These are phyloP conservation scores for Nibea albiflora DNA, from an alignment of 2,113 vertebrate genomes.

Conservation along the genomic window DNA sequence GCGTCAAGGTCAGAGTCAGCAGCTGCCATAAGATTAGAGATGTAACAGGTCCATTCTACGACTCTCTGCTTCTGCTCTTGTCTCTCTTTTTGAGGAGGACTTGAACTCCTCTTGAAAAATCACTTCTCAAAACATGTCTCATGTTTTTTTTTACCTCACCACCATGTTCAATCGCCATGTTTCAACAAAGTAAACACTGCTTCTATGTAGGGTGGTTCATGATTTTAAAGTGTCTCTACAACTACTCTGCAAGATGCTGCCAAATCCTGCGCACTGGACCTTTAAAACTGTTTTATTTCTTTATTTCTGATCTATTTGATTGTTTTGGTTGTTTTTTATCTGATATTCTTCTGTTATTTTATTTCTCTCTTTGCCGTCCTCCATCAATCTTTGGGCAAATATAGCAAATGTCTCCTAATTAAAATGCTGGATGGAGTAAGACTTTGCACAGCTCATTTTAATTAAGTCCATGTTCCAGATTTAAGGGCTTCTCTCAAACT, in stretches of 20 bases:
- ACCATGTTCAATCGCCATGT: too few relatives aligned
- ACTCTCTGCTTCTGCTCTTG: background rate
- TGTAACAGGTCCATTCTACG: background rate
- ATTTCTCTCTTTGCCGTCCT: background rate
- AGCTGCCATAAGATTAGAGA: background rate
- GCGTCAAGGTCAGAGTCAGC: constrained; percentile 29
- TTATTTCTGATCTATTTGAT: too few relatives aligned
- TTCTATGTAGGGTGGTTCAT: too few relatives aligned
- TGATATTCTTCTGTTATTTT: too few relatives aligned
- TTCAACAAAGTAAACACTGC: too few relatives aligned
- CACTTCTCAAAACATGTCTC: background rate
- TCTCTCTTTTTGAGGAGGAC: background rate
- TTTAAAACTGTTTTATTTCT: too few relatives aligned
- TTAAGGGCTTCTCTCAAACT: background rate
- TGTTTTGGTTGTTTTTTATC: too few relatives aligned
- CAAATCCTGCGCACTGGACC: too few relatives aligned
- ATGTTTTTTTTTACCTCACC: too few relatives aligned
- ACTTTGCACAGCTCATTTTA: background rate
- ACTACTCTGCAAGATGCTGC: too few relatives aligned
- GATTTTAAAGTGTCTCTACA: too few relatives aligned
- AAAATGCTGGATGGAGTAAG: background rate
- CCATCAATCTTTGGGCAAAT: background rate
- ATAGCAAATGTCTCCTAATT: background rate
- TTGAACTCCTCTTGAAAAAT: background rate
- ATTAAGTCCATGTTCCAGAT: background rate